Percentiles rank a stretch among this genome's conserved stretches.
Evolutionary conservation across 2,888 invertebrate species (phyloP).

Genomic region (Sturmia bella): DNA sequence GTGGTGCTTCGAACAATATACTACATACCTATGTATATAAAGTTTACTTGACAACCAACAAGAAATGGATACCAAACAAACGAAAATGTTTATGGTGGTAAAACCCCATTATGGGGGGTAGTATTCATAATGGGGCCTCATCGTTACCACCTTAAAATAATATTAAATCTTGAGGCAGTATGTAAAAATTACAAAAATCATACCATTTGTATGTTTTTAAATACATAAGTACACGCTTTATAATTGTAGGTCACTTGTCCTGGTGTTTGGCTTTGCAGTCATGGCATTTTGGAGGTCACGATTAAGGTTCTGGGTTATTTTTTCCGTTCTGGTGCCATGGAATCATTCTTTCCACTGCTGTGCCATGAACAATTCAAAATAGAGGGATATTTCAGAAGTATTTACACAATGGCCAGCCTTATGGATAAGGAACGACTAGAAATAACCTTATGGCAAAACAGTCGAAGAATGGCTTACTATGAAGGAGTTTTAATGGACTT

Average conservation of each 20-base stretch:
- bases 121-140: slow-evolving; percentile 45
- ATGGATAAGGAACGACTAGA: slow-evolving; percentile 77
- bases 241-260: slow-evolving; percentile 79
- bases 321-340: slow-evolving; percentile 80
- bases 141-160: slow-evolving; percentile 77
- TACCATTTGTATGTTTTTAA: background rate
- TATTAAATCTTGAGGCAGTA: slow-evolving; percentile 80
- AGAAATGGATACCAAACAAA: slow-evolving; percentile 35
- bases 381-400: slow-evolving; percentile 80
- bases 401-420: slow-evolving; percentile 74
- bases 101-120: background rate
- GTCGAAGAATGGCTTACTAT: slow-evolving; percentile 79
- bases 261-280: slow-evolving; percentile 81
- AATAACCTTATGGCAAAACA: slow-evolving; percentile 81
- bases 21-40: too few relatives aligned
- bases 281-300: slow-evolving; percentile 79
- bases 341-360: slow-evolving; percentile 79
- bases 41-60: slow-evolving; percentile 42
- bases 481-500: slow-evolving; percentile 78
- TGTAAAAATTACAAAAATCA: slow-evolving; percentile 49
- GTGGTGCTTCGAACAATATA: too few relatives aligned
- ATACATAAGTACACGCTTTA: background rate
- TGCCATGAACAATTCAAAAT: slow-evolving; percentile 80
- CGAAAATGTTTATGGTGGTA: slow-evolving; percentile 2
- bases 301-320: slow-evolving; percentile 80